Conservation (phyloP, 2,113 vertebrate genomes). For the Stegostoma tigrinum region DNA sequence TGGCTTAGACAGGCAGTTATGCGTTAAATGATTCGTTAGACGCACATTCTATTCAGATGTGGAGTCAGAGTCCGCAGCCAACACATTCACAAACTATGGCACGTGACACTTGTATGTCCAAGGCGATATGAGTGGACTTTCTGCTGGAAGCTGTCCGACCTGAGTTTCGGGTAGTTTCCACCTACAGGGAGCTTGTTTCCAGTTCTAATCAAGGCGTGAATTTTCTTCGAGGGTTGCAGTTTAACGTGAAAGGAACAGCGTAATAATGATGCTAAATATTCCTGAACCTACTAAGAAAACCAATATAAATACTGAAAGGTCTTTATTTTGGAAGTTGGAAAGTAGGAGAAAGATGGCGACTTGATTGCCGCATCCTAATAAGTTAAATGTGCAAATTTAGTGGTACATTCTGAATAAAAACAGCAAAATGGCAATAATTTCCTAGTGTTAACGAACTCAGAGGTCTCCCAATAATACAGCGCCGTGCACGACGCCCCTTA, state of each 20-base stretch:
- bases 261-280: background rate
- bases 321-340: background rate
- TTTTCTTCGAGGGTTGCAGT: background rate
- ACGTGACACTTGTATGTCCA: constrained; percentile 24
- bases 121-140: background rate
- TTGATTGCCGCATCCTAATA: background rate
- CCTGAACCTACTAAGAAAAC: background rate
- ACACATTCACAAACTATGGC: background rate
- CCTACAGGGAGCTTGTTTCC: background rate
- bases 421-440: background rate
- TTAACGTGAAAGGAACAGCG: background rate
- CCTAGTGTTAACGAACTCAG: background rate
- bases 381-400: background rate
- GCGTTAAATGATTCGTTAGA: constrained; percentile 19
- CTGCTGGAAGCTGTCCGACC: background rate
- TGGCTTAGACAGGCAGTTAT: background rate
- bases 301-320: background rate
- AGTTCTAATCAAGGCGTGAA: background rate
- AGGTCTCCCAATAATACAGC: background rate
- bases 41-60: constrained; percentile 9
- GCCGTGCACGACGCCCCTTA: background rate
- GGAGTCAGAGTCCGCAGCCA: background rate
- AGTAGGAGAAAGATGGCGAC: constrained; percentile 23
- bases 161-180: background rate
- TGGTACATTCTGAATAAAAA: background rate